Evolutionary conservation across 1,140 invertebrate species (phyloP), one percentile per base, ranked within the genome.

Genomic region (Pissodes strobi): DNA sequence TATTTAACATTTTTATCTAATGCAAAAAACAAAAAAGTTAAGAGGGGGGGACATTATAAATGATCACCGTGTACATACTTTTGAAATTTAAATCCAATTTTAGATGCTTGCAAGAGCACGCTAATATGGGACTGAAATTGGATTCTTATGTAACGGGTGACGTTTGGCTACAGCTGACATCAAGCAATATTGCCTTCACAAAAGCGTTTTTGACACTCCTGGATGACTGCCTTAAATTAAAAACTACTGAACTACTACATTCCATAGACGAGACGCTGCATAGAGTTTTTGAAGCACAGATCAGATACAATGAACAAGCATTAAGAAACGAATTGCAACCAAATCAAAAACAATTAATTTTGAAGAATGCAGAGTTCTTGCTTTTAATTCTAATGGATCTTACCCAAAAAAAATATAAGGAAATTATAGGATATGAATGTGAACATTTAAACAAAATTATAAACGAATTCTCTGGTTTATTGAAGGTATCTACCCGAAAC

Each of bases 121-220:
- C 72, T 10, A 79, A 82, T 23, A 72, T 84, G 56, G 86, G 85
- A 8, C 72, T 88, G 13, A 74, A 78, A 53, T 71, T 87, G 8
- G 78, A 83, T 25, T 72, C 74, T 23, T 86, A 82, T 74, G 76
- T 86, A 5, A 84, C 81, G 69, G 84, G 87, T 66, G 85, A 88
- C 61, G 85, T 81, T 68, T 87, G 86, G 82, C 78, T 91, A n/a
- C 79, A 83, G 13, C 75, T 92, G 55, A 91, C 90, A 0, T 79
- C 80, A 65, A 92, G 88, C 71, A 90, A 86, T 9, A 73, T 90
- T 12, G 81, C 86, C 34, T 92, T 92, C 75, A 83, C 85, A 10
- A 89, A 87, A 75, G 76, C 87, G 12, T 89, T 85, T 69, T 70
- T 90, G 9, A 81, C 82, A 19, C 79, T 91, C 37, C 69, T 89